Evolutionary conservation across 2,797 vertebrate species (phyloP).

Genomic region (Cryptoprocta ferox): DNA sequence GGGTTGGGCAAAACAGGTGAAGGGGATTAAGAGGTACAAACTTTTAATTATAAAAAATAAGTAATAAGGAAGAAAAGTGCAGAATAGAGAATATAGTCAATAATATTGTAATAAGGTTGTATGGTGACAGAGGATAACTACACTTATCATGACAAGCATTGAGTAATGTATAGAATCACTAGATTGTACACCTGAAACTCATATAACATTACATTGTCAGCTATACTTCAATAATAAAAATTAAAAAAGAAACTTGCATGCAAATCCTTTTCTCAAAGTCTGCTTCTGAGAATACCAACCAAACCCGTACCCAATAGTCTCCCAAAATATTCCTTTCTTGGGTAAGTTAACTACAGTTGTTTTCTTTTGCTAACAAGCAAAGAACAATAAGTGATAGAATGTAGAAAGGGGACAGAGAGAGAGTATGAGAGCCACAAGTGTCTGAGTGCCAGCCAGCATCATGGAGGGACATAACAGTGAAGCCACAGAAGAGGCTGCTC

Average conservation of each 20-base stretch:
- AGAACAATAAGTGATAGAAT: background rate
- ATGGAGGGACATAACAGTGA: too few relatives aligned
- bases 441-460: background rate
- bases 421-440: background rate
- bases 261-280: background rate
- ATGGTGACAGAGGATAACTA: background rate
- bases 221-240: background rate
- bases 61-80: background rate
- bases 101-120: background rate
- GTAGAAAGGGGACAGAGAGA: background rate
- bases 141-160: background rate
- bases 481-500: background rate
- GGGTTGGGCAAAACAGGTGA: background rate
- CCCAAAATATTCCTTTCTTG: background rate
- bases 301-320: background rate
- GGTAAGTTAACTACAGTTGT: background rate
- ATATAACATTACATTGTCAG: background rate
- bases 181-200: background rate
- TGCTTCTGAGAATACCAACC: background rate
- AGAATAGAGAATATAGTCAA: background rate
- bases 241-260: background rate
- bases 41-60: background rate
- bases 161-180: background rate
- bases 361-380: background rate
- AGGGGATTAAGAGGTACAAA: background rate